These are phyloP conservation scores for Camptogramma bilineatum DNA, from an alignment of 2,888 invertebrate genomes.

Conservation along the genomic window DNA sequence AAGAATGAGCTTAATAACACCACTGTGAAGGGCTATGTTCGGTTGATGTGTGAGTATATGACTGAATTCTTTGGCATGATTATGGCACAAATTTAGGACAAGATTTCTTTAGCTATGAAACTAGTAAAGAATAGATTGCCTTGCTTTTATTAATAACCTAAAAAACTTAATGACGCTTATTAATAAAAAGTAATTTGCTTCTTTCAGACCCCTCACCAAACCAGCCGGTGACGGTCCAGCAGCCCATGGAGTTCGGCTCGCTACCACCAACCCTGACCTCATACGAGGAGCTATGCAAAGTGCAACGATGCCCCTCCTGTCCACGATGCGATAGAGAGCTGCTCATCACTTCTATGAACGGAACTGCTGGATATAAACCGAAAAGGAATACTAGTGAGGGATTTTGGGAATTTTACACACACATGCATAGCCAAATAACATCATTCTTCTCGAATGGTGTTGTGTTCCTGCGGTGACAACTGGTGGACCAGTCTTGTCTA, in stretches of 20 bases:
- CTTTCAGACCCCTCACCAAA: slow-evolving; percentile 66
- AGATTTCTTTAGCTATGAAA: no score
- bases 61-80: slow-evolving; percentile 1
- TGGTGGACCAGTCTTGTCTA: no score
- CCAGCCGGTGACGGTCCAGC: slow-evolving; percentile 61
- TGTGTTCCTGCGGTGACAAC: no score
- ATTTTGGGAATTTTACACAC: background rate
- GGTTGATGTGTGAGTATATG: slow-evolving; percentile 64
- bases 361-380: slow-evolving; percentile 79
- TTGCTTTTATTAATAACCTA: no score
- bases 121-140: no score
- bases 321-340: slow-evolving; percentile 76
- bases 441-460: no score
- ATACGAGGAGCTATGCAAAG: slow-evolving; percentile 78
- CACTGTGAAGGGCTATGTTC: slow-evolving; percentile 88
- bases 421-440: no score
- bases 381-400: slow-evolving; percentile 73
- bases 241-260: slow-evolving; percentile 75
- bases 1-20: slow-evolving; percentile 93
- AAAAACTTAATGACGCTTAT: no score
- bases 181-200: background rate
- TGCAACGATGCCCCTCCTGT: slow-evolving; percentile 76
- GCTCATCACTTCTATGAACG: slow-evolving; percentile 80
- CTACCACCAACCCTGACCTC: slow-evolving; percentile 73
- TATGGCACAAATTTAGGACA: no score